Percentiles rank a stretch among this genome's conserved stretches.
Conservation (phyloP, 1,140 invertebrate genomes). For the Pseudomyrmex concolor region DNA sequence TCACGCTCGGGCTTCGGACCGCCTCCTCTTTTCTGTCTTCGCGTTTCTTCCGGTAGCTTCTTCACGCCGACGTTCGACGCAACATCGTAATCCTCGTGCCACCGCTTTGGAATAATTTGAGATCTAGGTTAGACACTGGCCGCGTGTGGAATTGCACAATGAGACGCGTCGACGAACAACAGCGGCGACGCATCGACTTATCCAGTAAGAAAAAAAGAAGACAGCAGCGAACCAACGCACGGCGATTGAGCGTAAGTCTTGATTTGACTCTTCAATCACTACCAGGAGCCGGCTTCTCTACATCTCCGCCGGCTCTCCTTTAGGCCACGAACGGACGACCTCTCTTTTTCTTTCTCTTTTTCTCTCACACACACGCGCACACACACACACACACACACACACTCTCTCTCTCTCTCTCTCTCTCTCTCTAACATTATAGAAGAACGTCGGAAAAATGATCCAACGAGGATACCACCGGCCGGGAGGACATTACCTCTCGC, state of each 20-base stretch:
- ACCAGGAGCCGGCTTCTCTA: conserved; percentile 38
- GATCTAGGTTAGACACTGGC: conserved; percentile 72
- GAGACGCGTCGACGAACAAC: conserved; percentile 39
- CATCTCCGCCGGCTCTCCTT: conserved; percentile 27
- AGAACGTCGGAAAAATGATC: conserved; percentile 46
- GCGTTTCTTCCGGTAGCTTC: neutral
- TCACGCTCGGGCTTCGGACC: neutral
- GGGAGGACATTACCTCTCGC: conserved; percentile 31
- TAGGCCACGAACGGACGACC: conserved; percentile 58
- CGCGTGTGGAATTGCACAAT: conserved; percentile 63
- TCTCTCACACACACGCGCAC: neutral
- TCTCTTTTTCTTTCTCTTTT: conserved; percentile 2
- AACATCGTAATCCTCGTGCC: conserved; percentile 44
- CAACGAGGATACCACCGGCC: conserved; percentile 31
- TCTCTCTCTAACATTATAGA: conserved; percentile 34
- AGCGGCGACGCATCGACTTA: conserved; percentile 28
- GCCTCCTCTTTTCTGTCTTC: neutral
- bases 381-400: neutral
- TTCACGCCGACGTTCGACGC: neutral
- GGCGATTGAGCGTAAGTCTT: conserved; percentile 57
- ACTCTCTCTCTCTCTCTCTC: neutral
- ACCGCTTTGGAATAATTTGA: conserved; percentile 72
- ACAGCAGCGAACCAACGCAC: conserved; percentile 45
- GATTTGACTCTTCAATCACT: conserved; percentile 36
- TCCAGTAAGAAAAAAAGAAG: conserved; percentile 14